phyloP scores from a whole-genome alignment of 2,888 invertebrate species.

The Heliconius cydno region DNA sequence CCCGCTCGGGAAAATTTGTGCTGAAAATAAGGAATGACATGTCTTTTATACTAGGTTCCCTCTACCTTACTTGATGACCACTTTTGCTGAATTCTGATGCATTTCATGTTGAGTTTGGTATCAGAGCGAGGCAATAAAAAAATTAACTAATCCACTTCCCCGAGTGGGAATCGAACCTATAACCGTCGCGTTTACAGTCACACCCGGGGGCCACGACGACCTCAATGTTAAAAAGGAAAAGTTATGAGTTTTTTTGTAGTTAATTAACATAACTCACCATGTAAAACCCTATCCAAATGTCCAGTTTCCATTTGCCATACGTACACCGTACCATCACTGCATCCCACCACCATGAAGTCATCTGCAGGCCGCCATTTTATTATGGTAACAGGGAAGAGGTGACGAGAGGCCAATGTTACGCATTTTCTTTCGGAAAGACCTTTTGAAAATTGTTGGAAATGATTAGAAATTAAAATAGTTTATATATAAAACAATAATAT shows the following conservation, averaged over 20 bases:
- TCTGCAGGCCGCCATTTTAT: slow-evolving; percentile 99
- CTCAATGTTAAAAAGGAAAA: too few relatives aligned
- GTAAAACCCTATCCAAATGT: slow-evolving; percentile 96
- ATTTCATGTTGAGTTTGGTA: too few relatives aligned
- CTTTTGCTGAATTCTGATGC: too few relatives aligned
- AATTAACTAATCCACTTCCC: too few relatives aligned
- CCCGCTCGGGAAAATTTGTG: neutral
- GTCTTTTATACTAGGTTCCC: neutral
- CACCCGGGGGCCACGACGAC: too few relatives aligned
- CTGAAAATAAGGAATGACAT: neutral
- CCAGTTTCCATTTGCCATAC: slow-evolving; percentile 99
- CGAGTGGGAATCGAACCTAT: too few relatives aligned
- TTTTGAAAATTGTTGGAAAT: slow-evolving; percentile 45
- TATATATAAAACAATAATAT: neutral
- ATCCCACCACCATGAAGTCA: slow-evolving; percentile 98
- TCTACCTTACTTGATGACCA: neutral
- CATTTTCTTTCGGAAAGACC: slow-evolving; percentile 95
- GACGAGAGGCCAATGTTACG: slow-evolving; percentile 95
- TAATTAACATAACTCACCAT: slow-evolving; percentile 81
- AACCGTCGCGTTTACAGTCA: too few relatives aligned
- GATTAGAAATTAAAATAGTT: too few relatives aligned
- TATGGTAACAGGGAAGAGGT: slow-evolving; percentile 96
- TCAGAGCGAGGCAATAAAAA: too few relatives aligned
- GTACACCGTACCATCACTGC: slow-evolving; percentile 98
- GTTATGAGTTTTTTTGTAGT: too few relatives aligned